Percentiles rank a stretch among this genome's conserved stretches.
Evolutionary conservation across 2,113 vertebrate species (phyloP).

Genomic region (Emydocephalus ijimae): DNA sequence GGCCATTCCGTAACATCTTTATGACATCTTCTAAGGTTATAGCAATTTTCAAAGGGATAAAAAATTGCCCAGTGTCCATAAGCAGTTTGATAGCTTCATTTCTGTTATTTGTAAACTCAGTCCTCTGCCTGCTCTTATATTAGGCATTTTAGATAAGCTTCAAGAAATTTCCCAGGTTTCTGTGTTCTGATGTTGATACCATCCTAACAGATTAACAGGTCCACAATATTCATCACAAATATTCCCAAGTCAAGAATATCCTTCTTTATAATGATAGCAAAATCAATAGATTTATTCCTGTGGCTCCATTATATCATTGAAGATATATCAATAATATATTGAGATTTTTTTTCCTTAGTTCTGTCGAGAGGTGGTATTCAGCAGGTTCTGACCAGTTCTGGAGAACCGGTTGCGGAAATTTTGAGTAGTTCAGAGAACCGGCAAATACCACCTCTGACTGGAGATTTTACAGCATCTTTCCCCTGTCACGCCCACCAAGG

Average conservation of each 20-base stretch:
- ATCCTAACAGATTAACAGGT: background rate
- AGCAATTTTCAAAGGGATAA: background rate
- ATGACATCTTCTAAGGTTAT: background rate
- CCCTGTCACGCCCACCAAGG: too few relatives aligned
- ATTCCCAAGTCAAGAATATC: background rate
- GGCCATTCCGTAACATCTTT: background rate
- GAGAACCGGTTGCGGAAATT: too few relatives aligned
- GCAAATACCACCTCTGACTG: too few relatives aligned
- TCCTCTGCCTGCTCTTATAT: background rate
- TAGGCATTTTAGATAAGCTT: background rate
- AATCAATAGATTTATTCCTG: background rate
- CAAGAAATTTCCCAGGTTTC: background rate
- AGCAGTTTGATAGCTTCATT: background rate
- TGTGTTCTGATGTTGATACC: background rate
- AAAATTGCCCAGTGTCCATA: background rate
- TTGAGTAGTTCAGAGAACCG: too few relatives aligned
- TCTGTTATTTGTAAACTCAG: background rate
- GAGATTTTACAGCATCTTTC: too few relatives aligned
- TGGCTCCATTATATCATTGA: background rate
- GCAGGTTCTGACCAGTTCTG: too few relatives aligned
- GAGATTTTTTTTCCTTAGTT: background rate
- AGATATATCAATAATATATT: background rate
- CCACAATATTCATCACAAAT: background rate
- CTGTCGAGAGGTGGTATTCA: background rate
- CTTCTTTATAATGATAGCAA: background rate